A percentile compares a stretch with the other conserved stretches of the same genome.
Evolutionary conservation across 2,113 vertebrate species (phyloP).

Genomic region (Calonectris borealis): DNA sequence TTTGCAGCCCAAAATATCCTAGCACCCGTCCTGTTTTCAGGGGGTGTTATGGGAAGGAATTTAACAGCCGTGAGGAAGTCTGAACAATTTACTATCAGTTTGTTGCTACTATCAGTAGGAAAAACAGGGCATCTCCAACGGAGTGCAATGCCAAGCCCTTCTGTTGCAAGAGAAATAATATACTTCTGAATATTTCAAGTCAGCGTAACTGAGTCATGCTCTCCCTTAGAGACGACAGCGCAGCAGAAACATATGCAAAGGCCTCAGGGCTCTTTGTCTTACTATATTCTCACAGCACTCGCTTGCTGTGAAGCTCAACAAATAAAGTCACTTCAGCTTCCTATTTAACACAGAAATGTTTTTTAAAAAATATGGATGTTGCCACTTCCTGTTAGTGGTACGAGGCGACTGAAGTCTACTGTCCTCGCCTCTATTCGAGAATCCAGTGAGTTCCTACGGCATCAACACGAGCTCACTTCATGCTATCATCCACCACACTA

Average conservation of each 20-base stretch:
- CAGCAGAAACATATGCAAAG: slow-evolving; percentile 20
- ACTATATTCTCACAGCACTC: not conserved
- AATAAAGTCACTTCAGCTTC: slow-evolving; percentile 14
- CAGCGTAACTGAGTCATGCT: not conserved
- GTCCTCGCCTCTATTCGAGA: accelerated
- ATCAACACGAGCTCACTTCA: not conserved
- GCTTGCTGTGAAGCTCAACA: not conserved
- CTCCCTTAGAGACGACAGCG: not conserved
- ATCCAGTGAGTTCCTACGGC: not conserved
- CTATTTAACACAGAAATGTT: not conserved
- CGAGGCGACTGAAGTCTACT: accelerated
- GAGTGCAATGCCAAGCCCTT: slow-evolving; percentile 17
- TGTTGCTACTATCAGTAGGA: not conserved
- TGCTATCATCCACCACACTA: not conserved
- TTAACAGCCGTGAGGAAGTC: not conserved
- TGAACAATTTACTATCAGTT: not conserved
- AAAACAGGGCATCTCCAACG: slow-evolving; percentile 24
- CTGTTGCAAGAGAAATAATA: not conserved
- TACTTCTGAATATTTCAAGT: not conserved
- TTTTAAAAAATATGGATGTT: not conserved
- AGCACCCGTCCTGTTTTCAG: not conserved
- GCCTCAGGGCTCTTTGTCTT: slow-evolving; percentile 11
- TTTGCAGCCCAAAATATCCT: not conserved
- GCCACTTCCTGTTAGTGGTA: not conserved
- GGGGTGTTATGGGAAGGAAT: not conserved